Evolutionary conservation across 2,888 invertebrate species (phyloP).

Genomic region (Dynastes grantii): DNA sequence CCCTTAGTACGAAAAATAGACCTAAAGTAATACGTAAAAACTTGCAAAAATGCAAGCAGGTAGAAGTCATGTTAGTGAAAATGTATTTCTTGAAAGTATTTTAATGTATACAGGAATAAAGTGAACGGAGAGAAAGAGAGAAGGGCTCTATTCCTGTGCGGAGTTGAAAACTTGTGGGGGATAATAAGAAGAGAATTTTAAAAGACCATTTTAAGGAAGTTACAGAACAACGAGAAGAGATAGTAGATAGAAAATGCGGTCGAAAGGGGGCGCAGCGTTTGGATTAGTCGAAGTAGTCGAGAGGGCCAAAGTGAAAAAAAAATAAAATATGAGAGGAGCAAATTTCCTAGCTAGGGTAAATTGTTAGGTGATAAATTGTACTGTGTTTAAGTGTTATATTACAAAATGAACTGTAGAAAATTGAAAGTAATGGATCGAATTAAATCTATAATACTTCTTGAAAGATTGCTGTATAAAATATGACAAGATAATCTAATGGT

Average conservation of each 20-base stretch:
- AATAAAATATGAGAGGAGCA: constrained; percentile 37
- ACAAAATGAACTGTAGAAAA: constrained; percentile 34
- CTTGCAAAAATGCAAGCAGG: constrained; percentile 3
- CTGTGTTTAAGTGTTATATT: constrained; percentile 2
- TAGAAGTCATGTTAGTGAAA: constrained; percentile 29
- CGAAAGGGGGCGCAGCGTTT: constrained; percentile 6
- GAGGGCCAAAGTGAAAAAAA: constrained; percentile 1
- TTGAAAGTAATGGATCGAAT: constrained; percentile 40
- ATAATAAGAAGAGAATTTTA: constrained; percentile 41
- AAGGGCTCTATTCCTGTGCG: not conserved
- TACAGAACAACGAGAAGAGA: constrained; percentile 35
- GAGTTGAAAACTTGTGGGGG: constrained; percentile 25
- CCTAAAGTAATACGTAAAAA: not conserved
- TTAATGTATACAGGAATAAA: constrained; percentile 34
- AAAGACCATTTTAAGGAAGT: constrained; percentile 33
- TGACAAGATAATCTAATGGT: not conserved
- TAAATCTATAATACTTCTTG: constrained; percentile 33
- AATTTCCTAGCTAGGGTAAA: constrained; percentile 31
- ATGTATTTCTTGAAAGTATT: constrained; percentile 29
- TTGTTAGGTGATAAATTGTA: constrained; percentile 40
- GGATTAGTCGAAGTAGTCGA: constrained; percentile 16
- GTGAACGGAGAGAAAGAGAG: not conserved
- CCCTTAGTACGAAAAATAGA: not conserved
- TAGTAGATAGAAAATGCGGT: constrained; percentile 28
- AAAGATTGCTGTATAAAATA: constrained; percentile 30